phyloP scores from a whole-genome alignment of 2,888 invertebrate genomes.

The Nemapogon koenigi region DNA sequence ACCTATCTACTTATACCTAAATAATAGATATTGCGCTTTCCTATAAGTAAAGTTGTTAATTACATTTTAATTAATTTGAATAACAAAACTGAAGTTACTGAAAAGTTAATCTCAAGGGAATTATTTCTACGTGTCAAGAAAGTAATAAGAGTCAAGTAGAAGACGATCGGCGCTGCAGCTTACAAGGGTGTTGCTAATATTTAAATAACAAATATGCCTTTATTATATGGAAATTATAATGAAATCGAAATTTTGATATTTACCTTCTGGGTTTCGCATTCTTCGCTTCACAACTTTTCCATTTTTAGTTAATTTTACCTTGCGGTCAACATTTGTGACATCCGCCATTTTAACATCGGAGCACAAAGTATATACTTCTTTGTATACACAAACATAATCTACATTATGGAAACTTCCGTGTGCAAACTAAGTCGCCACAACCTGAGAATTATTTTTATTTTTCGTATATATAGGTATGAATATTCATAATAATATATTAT shows the following conservation, averaged over 20 bases:
- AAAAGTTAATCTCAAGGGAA: too few species aligned
- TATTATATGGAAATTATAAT: constrained; percentile 1
- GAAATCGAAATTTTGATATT: constrained; percentile 18
- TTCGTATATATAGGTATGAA: too few species aligned
- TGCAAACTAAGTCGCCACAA: too few species aligned
- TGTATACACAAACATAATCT: too few species aligned
- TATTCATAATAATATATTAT: too few species aligned
- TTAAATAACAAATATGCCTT: constrained; percentile 10
- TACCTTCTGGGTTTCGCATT: constrained; percentile 57
- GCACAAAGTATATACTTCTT: too few species aligned
- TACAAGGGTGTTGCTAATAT: neutral
- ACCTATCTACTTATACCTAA: neutral
- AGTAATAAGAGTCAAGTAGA: constrained; percentile 55
- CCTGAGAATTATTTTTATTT: too few species aligned
- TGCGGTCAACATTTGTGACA: constrained; percentile 56
- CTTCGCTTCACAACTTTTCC: constrained; percentile 58
- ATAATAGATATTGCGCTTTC: constrained; percentile 1
- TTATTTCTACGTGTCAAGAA: constrained; percentile 36
- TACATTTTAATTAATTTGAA: too few species aligned
- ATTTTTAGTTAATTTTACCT: constrained; percentile 55
- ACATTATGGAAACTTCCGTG: too few species aligned
- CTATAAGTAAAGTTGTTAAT: too few species aligned
- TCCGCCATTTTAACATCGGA: constrained; percentile 62
- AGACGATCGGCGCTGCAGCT: constrained; percentile 15
- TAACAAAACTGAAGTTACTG: too few species aligned